Evolutionary conservation across 2,797 vertebrate genomes (phyloP).

Genomic region (Cynopterus sphinx): DNA sequence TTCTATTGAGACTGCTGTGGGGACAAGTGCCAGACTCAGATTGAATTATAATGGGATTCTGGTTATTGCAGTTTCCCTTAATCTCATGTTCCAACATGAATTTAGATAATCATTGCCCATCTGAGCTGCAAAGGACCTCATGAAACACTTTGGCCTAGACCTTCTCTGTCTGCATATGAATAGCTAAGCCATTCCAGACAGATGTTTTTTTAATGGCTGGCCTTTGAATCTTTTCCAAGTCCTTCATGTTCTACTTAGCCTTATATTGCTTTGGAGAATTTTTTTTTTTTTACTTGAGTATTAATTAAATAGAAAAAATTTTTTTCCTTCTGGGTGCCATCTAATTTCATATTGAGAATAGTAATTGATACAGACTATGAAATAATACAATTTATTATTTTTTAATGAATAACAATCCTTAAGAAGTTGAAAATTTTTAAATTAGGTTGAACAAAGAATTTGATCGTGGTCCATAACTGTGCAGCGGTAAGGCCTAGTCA

Average conservation of each 20-base stretch:
- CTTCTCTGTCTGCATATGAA: not conserved
- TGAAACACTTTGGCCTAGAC: constrained; percentile 41
- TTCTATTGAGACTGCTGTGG: not conserved
- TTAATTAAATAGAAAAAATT: not conserved
- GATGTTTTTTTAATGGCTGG: not conserved
- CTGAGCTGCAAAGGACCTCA: constrained; percentile 39
- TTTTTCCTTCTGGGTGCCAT: not conserved
- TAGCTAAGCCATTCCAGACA: constrained; percentile 27
- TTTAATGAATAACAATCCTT: constrained; percentile 25
- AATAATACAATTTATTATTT: constrained; percentile 15
- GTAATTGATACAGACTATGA: not conserved
- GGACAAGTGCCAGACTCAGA: not conserved
- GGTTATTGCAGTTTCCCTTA: constrained; percentile 16
- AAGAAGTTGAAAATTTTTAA: constrained; percentile 59
- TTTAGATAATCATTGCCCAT: constrained; percentile 48
- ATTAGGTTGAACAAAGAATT: constrained; percentile 58
- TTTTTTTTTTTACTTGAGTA: not conserved
- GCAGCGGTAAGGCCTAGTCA: not conserved
- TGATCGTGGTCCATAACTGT: constrained; percentile 52
- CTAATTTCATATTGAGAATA: not conserved
- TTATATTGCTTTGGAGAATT: constrained; percentile 15
- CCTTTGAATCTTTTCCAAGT: constrained; percentile 36
- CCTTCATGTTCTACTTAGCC: not conserved
- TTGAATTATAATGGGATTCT: not conserved
- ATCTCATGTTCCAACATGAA: constrained; percentile 40